These are phyloP conservation scores for Stenodema calcarata DNA, from an alignment of 2,888 invertebrate species.

Conservation along the genomic window DNA sequence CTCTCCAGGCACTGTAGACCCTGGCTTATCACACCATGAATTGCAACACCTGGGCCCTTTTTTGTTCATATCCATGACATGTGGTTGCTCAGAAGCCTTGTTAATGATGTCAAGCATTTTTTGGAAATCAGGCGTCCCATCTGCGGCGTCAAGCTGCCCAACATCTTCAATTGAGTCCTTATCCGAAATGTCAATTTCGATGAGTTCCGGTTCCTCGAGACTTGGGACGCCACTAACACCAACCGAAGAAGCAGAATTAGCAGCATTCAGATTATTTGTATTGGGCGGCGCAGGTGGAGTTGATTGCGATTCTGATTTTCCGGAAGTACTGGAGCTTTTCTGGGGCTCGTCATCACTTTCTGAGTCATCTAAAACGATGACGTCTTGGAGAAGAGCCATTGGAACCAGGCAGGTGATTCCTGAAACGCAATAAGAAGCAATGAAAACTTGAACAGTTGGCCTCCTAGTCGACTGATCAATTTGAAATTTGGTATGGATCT, in stretches of 20 bases:
- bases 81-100: neutral
- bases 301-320: no score
- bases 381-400: neutral
- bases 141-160: no score
- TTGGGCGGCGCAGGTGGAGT: no score
- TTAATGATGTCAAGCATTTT: neutral
- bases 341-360: neutral
- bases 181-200: no score
- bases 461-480: no score
- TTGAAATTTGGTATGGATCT: no score
- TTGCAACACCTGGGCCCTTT: slow-evolving; percentile 4
- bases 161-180: no score
- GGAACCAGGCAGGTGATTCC: neutral
- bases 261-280: no score
- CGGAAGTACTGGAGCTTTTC: neutral
- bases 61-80: neutral
- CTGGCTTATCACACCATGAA: neutral
- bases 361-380: neutral
- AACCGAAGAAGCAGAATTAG: no score
- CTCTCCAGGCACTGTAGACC: neutral
- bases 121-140: neutral
- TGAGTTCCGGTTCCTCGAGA: no score
- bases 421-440: neutral
- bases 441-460: no score
- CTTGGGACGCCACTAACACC: no score